Evolutionary conservation across 2,888 invertebrate genomes (phyloP).

Genomic region (Hydriomena furcata): DNA sequence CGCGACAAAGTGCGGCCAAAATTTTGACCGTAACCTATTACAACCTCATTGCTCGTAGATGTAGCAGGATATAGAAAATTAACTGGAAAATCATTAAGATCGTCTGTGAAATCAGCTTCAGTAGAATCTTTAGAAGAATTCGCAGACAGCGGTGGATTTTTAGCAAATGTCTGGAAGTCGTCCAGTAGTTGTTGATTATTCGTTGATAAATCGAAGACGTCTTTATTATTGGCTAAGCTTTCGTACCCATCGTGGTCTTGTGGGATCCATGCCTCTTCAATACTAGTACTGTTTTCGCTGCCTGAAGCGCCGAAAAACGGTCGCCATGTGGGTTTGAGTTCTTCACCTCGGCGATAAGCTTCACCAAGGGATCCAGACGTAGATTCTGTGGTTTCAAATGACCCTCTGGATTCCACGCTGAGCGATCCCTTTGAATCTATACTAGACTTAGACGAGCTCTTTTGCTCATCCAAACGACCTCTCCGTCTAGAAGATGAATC

Average conservation of each 20-base stretch:
- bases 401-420: conserved; percentile 88
- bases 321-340: conserved; percentile 91
- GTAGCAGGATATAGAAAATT: conserved; percentile 89
- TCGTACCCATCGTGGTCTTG: conserved; percentile 88
- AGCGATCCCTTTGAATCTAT: conserved; percentile 85
- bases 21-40: conserved; percentile 88
- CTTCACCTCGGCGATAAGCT: conserved; percentile 87
- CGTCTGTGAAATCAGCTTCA: conserved; percentile 89
- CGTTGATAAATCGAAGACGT: conserved; percentile 73
- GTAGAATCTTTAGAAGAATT: conserved; percentile 81
- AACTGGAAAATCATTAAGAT: conserved; percentile 89
- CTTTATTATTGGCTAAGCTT: conserved; percentile 76
- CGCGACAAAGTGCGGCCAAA: conserved; percentile 92
- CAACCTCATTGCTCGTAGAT: conserved; percentile 86
- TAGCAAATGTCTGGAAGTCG: conserved; percentile 77
- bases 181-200: conserved; percentile 73
- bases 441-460: conserved; percentile 85
- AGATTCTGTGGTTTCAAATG: conserved; percentile 88
- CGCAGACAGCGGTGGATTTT: conserved; percentile 74
- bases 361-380: conserved; percentile 90
- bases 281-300: conserved; percentile 93
- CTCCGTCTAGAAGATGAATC: conserved; percentile 76
- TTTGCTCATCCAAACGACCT: conserved; percentile 75
- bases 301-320: conserved; percentile 90
- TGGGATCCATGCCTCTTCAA: conserved; percentile 92